Conservation (phyloP, 1,140 invertebrate species). For the Drosophila ogumai region DNA sequence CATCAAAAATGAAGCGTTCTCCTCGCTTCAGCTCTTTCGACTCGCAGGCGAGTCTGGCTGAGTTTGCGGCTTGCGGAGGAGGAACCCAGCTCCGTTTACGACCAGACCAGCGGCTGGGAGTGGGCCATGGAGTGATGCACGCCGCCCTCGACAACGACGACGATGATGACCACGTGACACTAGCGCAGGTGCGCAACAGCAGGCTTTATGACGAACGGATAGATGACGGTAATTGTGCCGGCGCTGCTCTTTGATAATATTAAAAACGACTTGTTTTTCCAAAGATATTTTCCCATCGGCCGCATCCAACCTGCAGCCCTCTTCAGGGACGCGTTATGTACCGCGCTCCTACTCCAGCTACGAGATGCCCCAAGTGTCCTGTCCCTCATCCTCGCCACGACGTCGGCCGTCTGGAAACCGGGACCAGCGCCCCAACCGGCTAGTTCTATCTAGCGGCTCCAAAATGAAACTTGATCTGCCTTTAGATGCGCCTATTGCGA, state of each 20-base stretch:
- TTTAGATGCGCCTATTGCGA: conserved; percentile 46
- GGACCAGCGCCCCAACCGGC: conserved; percentile 66
- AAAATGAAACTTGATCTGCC: conserved; percentile 80
- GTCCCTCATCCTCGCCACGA: conserved; percentile 59
- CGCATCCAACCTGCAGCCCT: conserved; percentile 50
- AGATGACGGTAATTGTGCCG: conserved; percentile 57
- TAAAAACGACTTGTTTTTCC: background rate
- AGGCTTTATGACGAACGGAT: conserved; percentile 65
- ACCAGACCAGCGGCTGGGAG: conserved; percentile 42
- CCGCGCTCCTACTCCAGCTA: conserved; percentile 83
- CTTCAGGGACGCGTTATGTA: conserved; percentile 64
- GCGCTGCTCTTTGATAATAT: too few species aligned
- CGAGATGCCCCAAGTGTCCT: conserved; percentile 68
- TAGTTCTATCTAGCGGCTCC: conserved; percentile 51
- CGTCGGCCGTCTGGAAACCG: conserved; percentile 55
- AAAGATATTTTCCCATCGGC: conserved; percentile 69
- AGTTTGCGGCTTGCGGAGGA: conserved; percentile 66
- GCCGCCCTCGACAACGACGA: conserved; percentile 51
- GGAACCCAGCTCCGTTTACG: conserved; percentile 38
- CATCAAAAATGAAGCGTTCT: conserved; percentile 83
- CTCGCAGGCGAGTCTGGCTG: conserved; percentile 84
- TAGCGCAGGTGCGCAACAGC: conserved; percentile 66
- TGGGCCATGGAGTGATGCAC: conserved; percentile 34
- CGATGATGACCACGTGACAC: conserved; percentile 59
- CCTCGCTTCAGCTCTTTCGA: conserved; percentile 84